These are phyloP conservation scores for Lepidothrix coronata DNA, from an alignment of 2,113 vertebrate genomes.

Conservation along the genomic window DNA sequence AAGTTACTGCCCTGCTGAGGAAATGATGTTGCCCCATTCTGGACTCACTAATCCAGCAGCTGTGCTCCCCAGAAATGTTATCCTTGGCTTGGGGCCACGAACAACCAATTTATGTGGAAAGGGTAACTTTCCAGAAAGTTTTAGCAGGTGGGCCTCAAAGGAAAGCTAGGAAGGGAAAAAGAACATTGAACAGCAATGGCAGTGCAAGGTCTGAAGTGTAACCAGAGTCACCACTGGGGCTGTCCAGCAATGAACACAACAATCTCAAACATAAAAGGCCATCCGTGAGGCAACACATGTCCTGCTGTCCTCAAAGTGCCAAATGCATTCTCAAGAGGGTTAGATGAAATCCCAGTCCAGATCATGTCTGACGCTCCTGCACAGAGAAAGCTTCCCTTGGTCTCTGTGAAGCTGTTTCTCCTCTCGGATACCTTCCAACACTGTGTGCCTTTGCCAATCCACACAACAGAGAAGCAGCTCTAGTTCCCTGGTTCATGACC, in stretches of 20 bases:
- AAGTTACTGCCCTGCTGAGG: not conserved
- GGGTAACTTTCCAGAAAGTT: not conserved
- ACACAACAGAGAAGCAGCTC: not conserved
- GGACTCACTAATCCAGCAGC: not conserved
- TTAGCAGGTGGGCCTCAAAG: not conserved
- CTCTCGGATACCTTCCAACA: not conserved
- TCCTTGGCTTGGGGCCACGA: not conserved
- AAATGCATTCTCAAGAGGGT: not conserved
- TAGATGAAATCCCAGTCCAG: not conserved
- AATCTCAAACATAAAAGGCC: not conserved
- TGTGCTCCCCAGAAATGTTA: not conserved
- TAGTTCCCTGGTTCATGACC: not conserved
- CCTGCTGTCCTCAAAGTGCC: not conserved
- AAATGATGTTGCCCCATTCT: not conserved
- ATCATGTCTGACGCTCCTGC: not conserved
- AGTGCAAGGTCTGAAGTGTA: not conserved
- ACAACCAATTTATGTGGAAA: not conserved
- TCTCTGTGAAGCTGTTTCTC: not conserved
- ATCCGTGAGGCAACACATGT: not conserved
- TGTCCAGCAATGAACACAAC: not conserved
- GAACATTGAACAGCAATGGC: not conserved
- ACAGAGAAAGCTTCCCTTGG: not conserved
- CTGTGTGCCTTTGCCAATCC: not conserved
- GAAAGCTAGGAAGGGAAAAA: not conserved
- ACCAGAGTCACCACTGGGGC: not conserved